These are phyloP conservation scores for Villa cingulata DNA, from an alignment of 2,888 invertebrate genomes.

Conservation along the genomic window DNA sequence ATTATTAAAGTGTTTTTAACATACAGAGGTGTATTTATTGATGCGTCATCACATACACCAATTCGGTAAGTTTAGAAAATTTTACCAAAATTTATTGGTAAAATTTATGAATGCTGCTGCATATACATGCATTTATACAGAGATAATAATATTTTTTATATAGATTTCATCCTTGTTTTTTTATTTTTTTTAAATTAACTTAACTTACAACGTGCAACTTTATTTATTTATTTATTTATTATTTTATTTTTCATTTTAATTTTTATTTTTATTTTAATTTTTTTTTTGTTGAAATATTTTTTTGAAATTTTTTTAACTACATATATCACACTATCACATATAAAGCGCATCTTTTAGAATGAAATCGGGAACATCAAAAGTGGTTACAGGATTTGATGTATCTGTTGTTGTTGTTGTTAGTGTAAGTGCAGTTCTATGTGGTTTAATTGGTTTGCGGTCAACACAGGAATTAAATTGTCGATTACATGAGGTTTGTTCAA, in stretches of 20 bases:
- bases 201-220: too few species aligned
- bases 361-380: constrained; percentile 36
- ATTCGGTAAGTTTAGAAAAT: too few species aligned
- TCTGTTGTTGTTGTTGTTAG: constrained; percentile 32
- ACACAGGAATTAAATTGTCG: constrained; percentile 28
- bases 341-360: constrained; percentile 36
- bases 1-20: too few species aligned
- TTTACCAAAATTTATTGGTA: too few species aligned
- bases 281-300: background rate
- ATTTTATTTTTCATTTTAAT: background rate
- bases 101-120: too few species aligned
- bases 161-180: too few species aligned
- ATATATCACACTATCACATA: background rate
- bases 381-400: constrained; percentile 34
- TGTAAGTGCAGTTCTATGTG: constrained; percentile 29
- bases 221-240: background rate
- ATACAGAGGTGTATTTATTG: too few species aligned
- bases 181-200: too few species aligned
- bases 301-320: background rate
- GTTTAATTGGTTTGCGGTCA: constrained; percentile 26
- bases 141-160: too few species aligned
- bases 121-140: too few species aligned
- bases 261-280: background rate
- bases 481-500: constrained; percentile 23
- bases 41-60: too few species aligned